A percentile compares a stretch with the other conserved stretches of the same genome.
These are phyloP conservation scores for fruit fly (Drosophila melanogaster) DNA, from an alignment of 1,140 invertebrate species.

Conservation along the genomic window DNA sequence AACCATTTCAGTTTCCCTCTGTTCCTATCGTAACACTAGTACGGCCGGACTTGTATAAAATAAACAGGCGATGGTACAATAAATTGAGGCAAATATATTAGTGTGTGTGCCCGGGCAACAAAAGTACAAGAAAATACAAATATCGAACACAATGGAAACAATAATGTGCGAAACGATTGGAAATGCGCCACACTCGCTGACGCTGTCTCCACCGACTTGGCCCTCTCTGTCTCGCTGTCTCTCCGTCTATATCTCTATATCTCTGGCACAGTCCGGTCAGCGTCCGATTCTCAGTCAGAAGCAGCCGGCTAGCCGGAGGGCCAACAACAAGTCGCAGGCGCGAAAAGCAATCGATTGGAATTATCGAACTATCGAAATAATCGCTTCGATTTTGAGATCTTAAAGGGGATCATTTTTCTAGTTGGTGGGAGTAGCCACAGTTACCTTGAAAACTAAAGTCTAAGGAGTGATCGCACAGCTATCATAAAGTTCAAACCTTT, in stretches of 20 bases:
- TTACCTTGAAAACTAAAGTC: neutral
- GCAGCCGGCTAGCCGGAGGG: slow-evolving; percentile 66
- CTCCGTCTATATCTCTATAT: slow-evolving; percentile 39
- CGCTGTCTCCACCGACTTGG: slow-evolving; percentile 44
- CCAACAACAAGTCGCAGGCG: slow-evolving; percentile 59
- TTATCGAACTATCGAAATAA: slow-evolving; percentile 72
- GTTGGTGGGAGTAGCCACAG: too few species aligned
- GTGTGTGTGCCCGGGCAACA: slow-evolving; percentile 46
- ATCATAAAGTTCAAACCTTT: neutral
- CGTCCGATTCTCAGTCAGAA: slow-evolving; percentile 66
- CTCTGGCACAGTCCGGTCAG: slow-evolving; percentile 62
- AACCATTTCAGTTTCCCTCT: slow-evolving; percentile 35
- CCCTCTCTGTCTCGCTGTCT: slow-evolving; percentile 24
- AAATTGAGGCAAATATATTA: slow-evolving; percentile 70
- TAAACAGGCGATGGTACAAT: slow-evolving; percentile 76
- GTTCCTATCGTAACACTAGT: slow-evolving; percentile 39
- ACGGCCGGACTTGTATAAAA: slow-evolving; percentile 64
- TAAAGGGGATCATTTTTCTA: neutral
- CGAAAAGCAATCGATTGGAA: slow-evolving; percentile 68
- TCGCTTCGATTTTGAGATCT: neutral
- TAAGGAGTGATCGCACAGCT: neutral
- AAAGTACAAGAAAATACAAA: slow-evolving; percentile 79
- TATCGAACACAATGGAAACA: slow-evolving; percentile 82
- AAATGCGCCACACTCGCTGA: slow-evolving; percentile 70
- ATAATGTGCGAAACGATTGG: slow-evolving; percentile 82